Evolutionary conservation across 2,888 invertebrate genomes (phyloP), one percentile per base, ranked within the genome.

Genomic region (Erebia ligea): DNA sequence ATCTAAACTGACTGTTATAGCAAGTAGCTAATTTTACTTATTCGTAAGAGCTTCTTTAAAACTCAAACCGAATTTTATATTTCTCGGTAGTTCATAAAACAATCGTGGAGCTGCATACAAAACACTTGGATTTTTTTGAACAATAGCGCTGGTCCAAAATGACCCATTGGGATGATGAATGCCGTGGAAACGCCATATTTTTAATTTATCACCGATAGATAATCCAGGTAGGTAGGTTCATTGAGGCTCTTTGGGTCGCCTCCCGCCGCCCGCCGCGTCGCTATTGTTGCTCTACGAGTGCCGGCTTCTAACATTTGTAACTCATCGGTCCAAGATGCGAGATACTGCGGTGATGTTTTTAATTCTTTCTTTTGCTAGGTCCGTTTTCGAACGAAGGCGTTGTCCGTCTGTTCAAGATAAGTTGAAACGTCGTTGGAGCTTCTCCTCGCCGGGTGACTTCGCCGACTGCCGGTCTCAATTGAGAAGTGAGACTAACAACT

Each of bases 161-260:
- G 88, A 84, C 85, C 87, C 85, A 84, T 85, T 86, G 79, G 78
- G 86, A 91, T 91, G 91, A 92, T 92, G 89, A 91, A 92, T 92
- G 87, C 86, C 77, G 85, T 82, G 81, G 80, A 83, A 85, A 86
- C 86, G 91, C 84, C 92, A 92, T 92, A 92, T 91, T 92, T 91
- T 86, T 91, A 92, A 92, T 92, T 92, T 92, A 92, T 92, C 87
- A 90, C 90, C 85, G 81, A 84, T 86, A 88, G 88, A 89, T 91
- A 87, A 86, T 86, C 87, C 92, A 91, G 91, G 91, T 92, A 91
- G 91, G 91, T 91, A 91, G 84, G 83, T 89, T 90, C 91, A 92
- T 90, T 92, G 88, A 92, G 87, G 77, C 82, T 81, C 76, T 82
- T 80, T 79, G 76, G 71, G 74, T 79, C 80, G 75, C 79, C 74